Conservation (phyloP, 2,888 invertebrate species). For the Bombylius discolor region DNA sequence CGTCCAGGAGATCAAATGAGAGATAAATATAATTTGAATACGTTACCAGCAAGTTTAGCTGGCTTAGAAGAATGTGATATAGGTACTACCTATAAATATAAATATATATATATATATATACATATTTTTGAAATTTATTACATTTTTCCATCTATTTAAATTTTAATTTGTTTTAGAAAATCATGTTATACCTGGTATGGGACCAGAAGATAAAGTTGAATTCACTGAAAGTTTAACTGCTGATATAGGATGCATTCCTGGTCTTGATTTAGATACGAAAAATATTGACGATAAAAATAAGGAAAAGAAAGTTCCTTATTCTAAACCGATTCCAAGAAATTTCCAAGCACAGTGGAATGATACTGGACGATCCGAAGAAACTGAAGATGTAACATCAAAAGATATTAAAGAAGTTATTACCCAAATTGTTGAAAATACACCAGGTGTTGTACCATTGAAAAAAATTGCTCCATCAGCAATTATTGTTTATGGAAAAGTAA, state of each 20-base stretch:
- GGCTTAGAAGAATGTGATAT: slow-evolving; percentile 58
- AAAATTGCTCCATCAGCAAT: slow-evolving; percentile 69
- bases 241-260: slow-evolving; percentile 57
- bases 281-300: slow-evolving; percentile 52
- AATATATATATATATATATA: too few relatives aligned
- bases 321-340: slow-evolving; percentile 89
- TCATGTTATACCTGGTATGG: slow-evolving; percentile 88
- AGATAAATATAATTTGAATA: slow-evolving; percentile 94
- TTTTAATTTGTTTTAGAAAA: slow-evolving; percentile 48
- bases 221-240: slow-evolving; percentile 51
- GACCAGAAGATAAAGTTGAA: slow-evolving; percentile 89
- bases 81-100: slow-evolving; percentile 33
- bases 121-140: too few relatives aligned
- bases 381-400: slow-evolving; percentile 35
- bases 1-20: slow-evolving; percentile 96
- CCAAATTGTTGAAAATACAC: slow-evolving; percentile 59
- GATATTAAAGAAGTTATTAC: slow-evolving; percentile 53
- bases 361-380: slow-evolving; percentile 46
- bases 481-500: slow-evolving; percentile 69
- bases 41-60: slow-evolving; percentile 68
- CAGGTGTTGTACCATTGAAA: slow-evolving; percentile 63
- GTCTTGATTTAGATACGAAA: slow-evolving; percentile 65
- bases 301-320: slow-evolving; percentile 79
- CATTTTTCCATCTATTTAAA: too few relatives aligned
- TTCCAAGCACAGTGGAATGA: slow-evolving; percentile 97